A percentile compares a stretch with the other conserved stretches of the same genome.
Conservation (phyloP, 2,113 vertebrate species). For the Cynopterus brachyotis region DNA sequence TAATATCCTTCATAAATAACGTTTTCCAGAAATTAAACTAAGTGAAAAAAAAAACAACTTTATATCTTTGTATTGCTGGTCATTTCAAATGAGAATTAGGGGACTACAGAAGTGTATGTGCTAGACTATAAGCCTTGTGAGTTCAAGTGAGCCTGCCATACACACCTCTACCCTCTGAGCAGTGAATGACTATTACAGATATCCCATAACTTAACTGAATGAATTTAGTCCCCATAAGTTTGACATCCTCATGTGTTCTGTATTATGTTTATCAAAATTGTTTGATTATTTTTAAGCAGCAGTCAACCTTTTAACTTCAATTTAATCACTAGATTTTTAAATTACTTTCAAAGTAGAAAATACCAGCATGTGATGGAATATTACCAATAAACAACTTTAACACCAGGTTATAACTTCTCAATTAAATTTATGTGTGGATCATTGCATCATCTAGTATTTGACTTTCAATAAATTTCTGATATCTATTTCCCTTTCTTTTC, state of each 20-base stretch:
- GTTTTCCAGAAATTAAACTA: slow-evolving; percentile 22
- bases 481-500: slow-evolving; percentile 30
- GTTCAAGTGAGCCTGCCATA: neutral
- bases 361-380: neutral
- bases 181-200: neutral
- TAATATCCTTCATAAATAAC: neutral
- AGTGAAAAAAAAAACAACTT: neutral
- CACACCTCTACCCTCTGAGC: neutral
- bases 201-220: neutral
- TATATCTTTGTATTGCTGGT: neutral
- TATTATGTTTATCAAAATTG: neutral
- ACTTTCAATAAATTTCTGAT: neutral
- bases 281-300: neutral
- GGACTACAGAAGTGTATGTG: neutral
- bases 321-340: neutral
- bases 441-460: neutral
- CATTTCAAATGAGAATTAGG: neutral
- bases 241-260: neutral
- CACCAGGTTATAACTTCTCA: neutral
- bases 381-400: neutral
- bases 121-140: neutral
- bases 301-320: neutral
- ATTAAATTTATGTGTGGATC: neutral
- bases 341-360: neutral
- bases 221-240: neutral